Evolutionary conservation across 92 coral and sea anemone genomes (phyloP).

Genomic region (Palythoa grandis): DNA sequence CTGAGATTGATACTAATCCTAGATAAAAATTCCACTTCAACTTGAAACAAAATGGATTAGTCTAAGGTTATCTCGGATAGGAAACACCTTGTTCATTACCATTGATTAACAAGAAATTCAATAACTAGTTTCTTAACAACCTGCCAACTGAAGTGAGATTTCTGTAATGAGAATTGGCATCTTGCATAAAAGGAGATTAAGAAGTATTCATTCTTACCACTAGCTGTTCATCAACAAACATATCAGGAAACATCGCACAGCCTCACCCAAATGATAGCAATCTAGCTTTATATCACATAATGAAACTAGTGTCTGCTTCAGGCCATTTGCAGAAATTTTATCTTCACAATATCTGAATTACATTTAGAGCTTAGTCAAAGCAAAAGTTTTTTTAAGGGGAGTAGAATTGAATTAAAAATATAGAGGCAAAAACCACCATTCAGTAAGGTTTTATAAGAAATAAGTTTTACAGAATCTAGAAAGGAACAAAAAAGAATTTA

Average conservation of each 20-base stretch:
- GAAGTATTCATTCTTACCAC: neutral
- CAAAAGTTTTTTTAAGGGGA: no score
- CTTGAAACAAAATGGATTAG: neutral
- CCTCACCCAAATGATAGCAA: constrained; percentile 25
- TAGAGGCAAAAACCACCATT: no score
- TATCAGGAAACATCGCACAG: neutral
- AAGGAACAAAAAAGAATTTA: no score
- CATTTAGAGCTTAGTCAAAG: neutral
- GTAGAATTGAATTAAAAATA: no score
- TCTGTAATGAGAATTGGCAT: constrained; percentile 16
- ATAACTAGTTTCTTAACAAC: constrained; percentile 23
- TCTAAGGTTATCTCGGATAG: neutral
- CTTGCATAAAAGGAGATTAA: constrained; percentile 21
- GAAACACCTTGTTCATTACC: constrained; percentile 10
- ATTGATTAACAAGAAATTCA: neutral
- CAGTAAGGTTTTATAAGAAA: no score
- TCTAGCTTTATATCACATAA: neutral
- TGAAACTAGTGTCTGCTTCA: neutral
- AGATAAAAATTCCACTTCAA: neutral
- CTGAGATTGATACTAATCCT: neutral
- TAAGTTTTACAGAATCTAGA: no score
- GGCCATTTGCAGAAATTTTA: neutral
- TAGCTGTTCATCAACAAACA: neutral
- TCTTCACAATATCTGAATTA: neutral
- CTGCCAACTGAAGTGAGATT: constrained; percentile 11